These are phyloP conservation scores for Clostera curtula DNA, from an alignment of 2,888 invertebrate species.

Conservation along the genomic window DNA sequence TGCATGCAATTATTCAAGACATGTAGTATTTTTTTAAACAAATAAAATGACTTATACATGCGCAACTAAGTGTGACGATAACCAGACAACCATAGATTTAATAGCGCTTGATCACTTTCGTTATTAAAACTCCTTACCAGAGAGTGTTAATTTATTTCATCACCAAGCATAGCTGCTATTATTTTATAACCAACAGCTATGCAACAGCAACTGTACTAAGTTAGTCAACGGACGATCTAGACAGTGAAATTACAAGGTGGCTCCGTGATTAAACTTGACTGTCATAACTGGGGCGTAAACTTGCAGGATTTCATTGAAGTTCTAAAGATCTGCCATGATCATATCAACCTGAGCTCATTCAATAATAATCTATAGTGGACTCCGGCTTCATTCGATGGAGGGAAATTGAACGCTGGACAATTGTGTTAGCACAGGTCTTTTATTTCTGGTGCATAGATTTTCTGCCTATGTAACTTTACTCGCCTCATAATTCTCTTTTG, in stretches of 20 bases:
- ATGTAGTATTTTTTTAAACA: no score
- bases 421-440: no score
- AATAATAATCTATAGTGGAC: constrained; percentile 1
- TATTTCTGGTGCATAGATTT: no score
- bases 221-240: constrained; percentile 40
- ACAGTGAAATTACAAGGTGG: constrained; percentile 46
- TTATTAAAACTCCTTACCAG: constrained; percentile 40
- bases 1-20: no score
- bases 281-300: constrained; percentile 44
- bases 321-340: constrained; percentile 7
- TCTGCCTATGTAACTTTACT: no score
- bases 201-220: constrained; percentile 28
- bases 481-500: no score
- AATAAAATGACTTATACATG: no score
- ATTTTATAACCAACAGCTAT: constrained; percentile 38
- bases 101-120: constrained; percentile 53
- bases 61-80: not conserved
- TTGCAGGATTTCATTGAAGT: constrained; percentile 21
- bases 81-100: constrained; percentile 21
- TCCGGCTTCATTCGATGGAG: constrained; percentile 1
- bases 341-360: constrained; percentile 2
- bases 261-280: constrained; percentile 43
- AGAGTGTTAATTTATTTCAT: constrained; percentile 50
- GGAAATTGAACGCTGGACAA: not conserved
- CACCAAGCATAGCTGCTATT: constrained; percentile 32